phyloP scores from a whole-genome alignment of 2,797 vertebrate genomes.

The Alauda arvensis region DNA sequence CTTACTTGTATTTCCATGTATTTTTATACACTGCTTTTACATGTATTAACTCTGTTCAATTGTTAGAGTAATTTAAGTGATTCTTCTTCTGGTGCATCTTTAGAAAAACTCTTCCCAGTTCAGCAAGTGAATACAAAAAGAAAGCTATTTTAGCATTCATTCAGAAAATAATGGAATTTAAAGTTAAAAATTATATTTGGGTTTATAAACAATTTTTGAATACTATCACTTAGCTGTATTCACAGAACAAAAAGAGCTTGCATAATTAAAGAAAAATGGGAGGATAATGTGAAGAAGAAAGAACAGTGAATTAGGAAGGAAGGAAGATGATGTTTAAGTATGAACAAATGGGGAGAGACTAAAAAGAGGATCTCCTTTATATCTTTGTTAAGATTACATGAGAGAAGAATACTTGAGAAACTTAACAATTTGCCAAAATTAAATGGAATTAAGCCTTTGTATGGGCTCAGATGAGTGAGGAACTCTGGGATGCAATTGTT shows the following conservation, averaged over 20 bases:
- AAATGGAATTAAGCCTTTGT: not conserved
- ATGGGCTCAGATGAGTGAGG: not conserved
- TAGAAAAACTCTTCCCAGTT: not conserved
- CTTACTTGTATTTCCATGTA: not conserved
- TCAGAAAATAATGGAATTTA: not conserved
- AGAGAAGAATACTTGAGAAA: not conserved
- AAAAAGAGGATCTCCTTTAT: not conserved
- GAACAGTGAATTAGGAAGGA: not conserved
- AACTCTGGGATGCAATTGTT: not conserved
- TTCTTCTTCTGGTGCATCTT: not conserved
- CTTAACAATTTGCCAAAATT: not conserved
- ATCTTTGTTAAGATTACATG: not conserved
- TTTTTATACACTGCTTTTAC: not conserved
- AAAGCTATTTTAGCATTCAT: not conserved
- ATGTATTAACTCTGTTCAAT: not conserved
- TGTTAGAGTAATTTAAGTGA: not conserved
- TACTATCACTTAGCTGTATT: not conserved
- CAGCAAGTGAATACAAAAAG: not conserved
- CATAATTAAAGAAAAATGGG: not conserved
- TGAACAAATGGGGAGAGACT: not conserved
- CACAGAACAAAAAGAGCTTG: not conserved
- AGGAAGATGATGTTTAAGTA: not conserved
- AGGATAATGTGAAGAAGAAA: not conserved
- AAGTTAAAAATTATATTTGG: not conserved
- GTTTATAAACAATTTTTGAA: not conserved